phyloP scores from a whole-genome alignment of 2,113 vertebrate genomes.

The Eclectus roratus region DNA sequence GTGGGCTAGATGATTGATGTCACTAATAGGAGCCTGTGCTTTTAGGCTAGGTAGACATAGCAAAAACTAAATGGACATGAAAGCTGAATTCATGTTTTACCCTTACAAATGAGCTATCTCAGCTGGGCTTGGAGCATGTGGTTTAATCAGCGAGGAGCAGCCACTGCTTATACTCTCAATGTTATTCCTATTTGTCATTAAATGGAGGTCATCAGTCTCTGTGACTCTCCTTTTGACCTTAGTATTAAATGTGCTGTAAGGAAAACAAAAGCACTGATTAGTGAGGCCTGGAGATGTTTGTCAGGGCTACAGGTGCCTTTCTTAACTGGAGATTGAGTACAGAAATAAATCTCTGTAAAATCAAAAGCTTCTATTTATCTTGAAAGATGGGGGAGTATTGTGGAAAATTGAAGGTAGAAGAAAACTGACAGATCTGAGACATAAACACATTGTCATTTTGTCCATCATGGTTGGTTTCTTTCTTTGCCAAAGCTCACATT shows the following conservation, averaged over 20 bases:
- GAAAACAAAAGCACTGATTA: neutral
- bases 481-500: neutral
- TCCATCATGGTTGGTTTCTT: neutral
- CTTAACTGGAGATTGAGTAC: neutral
- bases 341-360: neutral
- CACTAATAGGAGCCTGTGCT: neutral
- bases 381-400: neutral
- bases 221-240: neutral
- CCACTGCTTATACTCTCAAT: neutral
- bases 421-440: neutral
- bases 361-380: neutral
- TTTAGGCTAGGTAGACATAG: neutral
- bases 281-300: neutral
- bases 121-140: neutral
- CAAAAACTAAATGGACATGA: neutral
- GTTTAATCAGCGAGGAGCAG: slow-evolving; percentile 7
- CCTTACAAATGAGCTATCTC: neutral
- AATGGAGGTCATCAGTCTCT: neutral
- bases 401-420: neutral
- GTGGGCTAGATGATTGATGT: neutral
- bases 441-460: neutral
- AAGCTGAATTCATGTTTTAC: neutral
- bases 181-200: neutral
- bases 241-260: neutral
- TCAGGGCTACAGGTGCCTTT: neutral